Evolutionary conservation across 2,888 invertebrate species (phyloP), one percentile per base, ranked within the genome.

Genomic region (Drosophila infuscata): DNA sequence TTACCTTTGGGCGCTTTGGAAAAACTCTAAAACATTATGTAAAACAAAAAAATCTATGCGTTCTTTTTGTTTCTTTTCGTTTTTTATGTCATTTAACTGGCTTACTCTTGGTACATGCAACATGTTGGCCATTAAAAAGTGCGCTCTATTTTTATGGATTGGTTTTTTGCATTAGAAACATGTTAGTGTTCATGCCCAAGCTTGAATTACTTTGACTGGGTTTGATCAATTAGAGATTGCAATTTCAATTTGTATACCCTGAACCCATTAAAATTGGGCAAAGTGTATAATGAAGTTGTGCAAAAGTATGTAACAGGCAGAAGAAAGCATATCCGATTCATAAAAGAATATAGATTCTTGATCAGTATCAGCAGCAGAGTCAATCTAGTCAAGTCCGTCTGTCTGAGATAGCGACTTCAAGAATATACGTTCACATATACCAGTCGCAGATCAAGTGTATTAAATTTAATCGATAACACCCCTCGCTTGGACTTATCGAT

Each of bases 81-180:
- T 36, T 29, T 6, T 29, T 29, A 12, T 30, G 49, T n/a, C n/a
- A 51, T 51, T 51, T 30, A 30, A 51, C n/a, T 30, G n/a, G 51
- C 29, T n/a, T 12, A 30, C 6, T 51, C 29, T 25, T 4, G 25
- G 17, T 3, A 3, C 54, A 54, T 54, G 54, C 54, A 54, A 54
- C 54, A 54, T 54, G 54, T 54, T 38, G 54, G 29, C 54, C 6
- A 35, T 54, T 49, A 17, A 29, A 49, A 29, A 49, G 9, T 29
- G 49, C 29, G 17, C 49, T 17, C 29, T 9, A 17, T 49, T 49
- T 49, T 17, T 30, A 11, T 51, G 20, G 46, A 46, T 25, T 46
- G 15, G 9, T 25, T 25, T 15, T 15, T 46, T 46, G 20, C 46
- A 51, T 51, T 29, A 51, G 30, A 30, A 6, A 17, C 51, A 7